These are phyloP conservation scores for Electrona antarctica DNA, from an alignment of 2,113 vertebrate species.

Conservation along the genomic window DNA sequence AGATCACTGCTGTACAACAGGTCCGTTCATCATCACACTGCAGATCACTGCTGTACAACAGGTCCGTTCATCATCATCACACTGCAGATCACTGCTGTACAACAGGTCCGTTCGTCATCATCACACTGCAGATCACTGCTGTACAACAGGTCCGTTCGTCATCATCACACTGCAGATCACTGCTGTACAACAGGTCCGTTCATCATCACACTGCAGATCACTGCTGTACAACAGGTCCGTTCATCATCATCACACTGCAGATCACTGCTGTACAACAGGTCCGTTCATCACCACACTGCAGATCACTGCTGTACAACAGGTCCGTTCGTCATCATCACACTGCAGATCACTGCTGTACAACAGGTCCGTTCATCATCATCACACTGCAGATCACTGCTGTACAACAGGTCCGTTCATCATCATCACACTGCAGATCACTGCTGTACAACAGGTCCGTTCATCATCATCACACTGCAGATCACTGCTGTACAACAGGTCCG, in stretches of 20 bases:
- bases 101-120: constrained; percentile 39
- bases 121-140: neutral
- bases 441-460: constrained; percentile 47
- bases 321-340: neutral
- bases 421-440: neutral
- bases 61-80: constrained; percentile 17
- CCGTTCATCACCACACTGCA: neutral
- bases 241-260: neutral
- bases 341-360: constrained; percentile 24
- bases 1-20: constrained; percentile 42
- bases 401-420: constrained; percentile 42
- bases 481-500: constrained; percentile 48
- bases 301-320: constrained; percentile 48
- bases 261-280: constrained; percentile 50
- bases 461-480: neutral
- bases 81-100: neutral
- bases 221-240: constrained; percentile 50
- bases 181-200: constrained; percentile 49
- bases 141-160: constrained; percentile 44
- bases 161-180: neutral
- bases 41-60: constrained; percentile 36
- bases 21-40: neutral
- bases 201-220: neutral
- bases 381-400: neutral
- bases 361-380: constrained; percentile 28